A percentile compares a stretch with the other conserved stretches of the same genome.
These are phyloP conservation scores for Peromyscus attwateri DNA, from an alignment of 2,797 vertebrate species.

Conservation along the genomic window DNA sequence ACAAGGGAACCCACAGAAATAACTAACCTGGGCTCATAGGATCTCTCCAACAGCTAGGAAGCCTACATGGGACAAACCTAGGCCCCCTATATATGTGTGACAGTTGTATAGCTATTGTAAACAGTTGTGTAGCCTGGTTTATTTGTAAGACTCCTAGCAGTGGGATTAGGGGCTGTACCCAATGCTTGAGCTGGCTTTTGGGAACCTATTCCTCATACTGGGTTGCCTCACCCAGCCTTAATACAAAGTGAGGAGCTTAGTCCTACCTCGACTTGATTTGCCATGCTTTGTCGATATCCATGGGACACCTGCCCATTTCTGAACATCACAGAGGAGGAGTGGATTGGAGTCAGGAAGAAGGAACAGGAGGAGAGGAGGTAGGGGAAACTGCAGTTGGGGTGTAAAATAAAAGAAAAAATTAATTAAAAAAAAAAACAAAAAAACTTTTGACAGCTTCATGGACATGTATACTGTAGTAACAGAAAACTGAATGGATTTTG, in stretches of 20 bases:
- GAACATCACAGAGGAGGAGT: no score
- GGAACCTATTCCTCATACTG: no score
- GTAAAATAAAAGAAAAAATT: background rate
- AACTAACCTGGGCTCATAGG: background rate
- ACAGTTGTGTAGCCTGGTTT: background rate
- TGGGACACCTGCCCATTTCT: no score
- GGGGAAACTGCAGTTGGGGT: background rate
- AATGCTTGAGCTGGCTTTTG: no score
- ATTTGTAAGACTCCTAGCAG: no score
- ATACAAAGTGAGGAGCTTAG: no score
- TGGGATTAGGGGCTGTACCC: no score
- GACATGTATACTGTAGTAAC: background rate
- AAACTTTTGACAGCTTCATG: background rate
- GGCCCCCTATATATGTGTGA: background rate
- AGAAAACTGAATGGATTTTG: background rate
- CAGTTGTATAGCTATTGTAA: background rate
- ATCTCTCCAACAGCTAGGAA: background rate
- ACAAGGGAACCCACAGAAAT: background rate
- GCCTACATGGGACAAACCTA: background rate
- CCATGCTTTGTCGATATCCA: no score
- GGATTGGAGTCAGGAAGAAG: no score
- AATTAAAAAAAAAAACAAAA: background rate
- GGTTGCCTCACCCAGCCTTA: no score
- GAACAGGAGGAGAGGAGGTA: no score
- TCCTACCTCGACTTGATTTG: no score